phyloP scores from a whole-genome alignment of 2,888 invertebrate species.

The Harpalus rufipes region DNA sequence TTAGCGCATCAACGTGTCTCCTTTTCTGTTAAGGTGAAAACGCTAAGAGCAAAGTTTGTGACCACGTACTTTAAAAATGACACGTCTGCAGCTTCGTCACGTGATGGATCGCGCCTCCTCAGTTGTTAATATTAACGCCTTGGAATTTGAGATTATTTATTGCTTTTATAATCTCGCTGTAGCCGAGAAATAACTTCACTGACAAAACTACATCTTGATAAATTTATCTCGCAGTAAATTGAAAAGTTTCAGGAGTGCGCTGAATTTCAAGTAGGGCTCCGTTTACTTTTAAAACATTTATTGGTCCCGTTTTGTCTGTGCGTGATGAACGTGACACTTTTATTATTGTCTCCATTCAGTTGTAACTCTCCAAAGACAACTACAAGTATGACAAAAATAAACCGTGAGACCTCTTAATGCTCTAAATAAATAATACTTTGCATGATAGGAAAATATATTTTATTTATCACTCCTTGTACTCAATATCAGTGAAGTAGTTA shows the following conservation, averaged over 20 bases:
- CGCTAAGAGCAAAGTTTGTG: constrained; percentile 59
- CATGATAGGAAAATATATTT: constrained; percentile 49
- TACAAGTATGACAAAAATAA: background rate
- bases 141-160: constrained; percentile 63
- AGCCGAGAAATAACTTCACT: constrained; percentile 63
- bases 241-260: constrained; percentile 65
- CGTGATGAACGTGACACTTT: constrained; percentile 67
- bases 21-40: too few relatives aligned
- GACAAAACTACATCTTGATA: constrained; percentile 67
- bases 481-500: constrained; percentile 17
- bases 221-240: constrained; percentile 66
- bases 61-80: constrained; percentile 54
- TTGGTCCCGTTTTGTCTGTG: constrained; percentile 66
- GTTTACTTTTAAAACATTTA: constrained; percentile 67
- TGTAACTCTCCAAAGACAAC: constrained; percentile 54
- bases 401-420: constrained; percentile 36
- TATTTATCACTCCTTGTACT: constrained; percentile 27
- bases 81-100: constrained; percentile 40
- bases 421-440: constrained; percentile 44
- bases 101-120: constrained; percentile 40
- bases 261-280: constrained; percentile 64
- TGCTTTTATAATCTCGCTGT: constrained; percentile 65
- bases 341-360: constrained; percentile 64
- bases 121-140: constrained; percentile 59
- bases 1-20: background rate